Evolutionary conservation across 2,113 vertebrate species (phyloP).

Genomic region (Euleptes europaea): DNA sequence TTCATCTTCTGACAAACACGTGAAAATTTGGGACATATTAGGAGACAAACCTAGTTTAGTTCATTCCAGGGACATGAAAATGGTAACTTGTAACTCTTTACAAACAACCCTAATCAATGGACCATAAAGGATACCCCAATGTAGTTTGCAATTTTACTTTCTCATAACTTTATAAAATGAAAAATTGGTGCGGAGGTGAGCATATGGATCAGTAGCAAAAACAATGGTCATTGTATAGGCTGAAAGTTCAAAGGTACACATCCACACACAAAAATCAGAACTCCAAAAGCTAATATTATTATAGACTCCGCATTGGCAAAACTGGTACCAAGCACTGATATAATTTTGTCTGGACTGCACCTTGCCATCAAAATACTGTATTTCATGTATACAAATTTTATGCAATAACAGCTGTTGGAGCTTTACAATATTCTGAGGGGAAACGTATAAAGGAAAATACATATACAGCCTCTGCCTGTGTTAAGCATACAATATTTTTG

Average conservation of each 20-base stretch:
- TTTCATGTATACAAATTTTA: background rate
- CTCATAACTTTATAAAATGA: background rate
- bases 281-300: background rate
- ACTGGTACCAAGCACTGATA: too few species aligned
- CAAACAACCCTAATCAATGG: background rate
- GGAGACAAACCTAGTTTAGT: slow-evolving; percentile 90
- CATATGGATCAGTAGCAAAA: background rate
- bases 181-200: background rate
- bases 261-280: background rate
- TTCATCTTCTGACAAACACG: slow-evolving; percentile 89
- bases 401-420: background rate
- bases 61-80: slow-evolving; percentile 96
- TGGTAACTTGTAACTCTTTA: slow-evolving; percentile 75
- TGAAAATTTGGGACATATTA: slow-evolving; percentile 97
- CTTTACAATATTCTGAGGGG: background rate
- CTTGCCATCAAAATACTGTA: too few species aligned
- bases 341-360: too few species aligned
- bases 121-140: background rate
- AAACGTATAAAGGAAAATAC: background rate
- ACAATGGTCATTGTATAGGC: background rate
- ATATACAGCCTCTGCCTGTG: background rate
- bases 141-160: background rate
- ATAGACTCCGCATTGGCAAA: background rate
- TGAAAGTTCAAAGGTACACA: background rate
- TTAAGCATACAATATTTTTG: background rate